These are phyloP conservation scores for Diplodus puntazzo DNA, from an alignment of 2,797 vertebrate genomes.

Conservation along the genomic window DNA sequence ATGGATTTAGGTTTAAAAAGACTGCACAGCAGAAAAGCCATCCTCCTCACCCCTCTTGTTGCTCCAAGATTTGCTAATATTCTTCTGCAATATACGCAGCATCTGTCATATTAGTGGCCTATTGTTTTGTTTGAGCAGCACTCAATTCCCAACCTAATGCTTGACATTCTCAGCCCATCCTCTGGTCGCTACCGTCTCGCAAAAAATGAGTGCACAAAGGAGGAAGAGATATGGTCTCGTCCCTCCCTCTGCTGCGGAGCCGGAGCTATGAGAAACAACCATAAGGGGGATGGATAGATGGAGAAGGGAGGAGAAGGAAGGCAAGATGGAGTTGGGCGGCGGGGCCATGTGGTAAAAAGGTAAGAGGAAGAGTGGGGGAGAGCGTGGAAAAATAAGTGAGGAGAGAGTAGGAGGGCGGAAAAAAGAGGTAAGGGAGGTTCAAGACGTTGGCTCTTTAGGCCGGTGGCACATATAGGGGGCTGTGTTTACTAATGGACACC, in stretches of 20 bases:
- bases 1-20: constrained; percentile 38
- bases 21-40: constrained; percentile 19
- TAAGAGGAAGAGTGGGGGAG: constrained; percentile 58
- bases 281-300: constrained; percentile 72
- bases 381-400: constrained; percentile 56
- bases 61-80: constrained; percentile 66
- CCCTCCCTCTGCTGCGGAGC: constrained; percentile 71
- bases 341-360: constrained; percentile 45
- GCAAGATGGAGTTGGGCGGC: constrained; percentile 35
- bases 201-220: constrained; percentile 52
- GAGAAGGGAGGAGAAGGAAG: constrained; percentile 42
- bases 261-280: constrained; percentile 74
- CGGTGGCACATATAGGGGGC: constrained; percentile 78
- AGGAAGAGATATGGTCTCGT: constrained; percentile 74
- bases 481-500: constrained; percentile 84
- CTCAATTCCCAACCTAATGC: constrained; percentile 68
- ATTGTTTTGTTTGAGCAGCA: constrained; percentile 63
- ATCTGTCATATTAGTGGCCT: constrained; percentile 71
- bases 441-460: constrained; percentile 77
- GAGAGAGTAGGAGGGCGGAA: constrained; percentile 41
- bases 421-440: constrained; percentile 52
- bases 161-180: constrained; percentile 76
- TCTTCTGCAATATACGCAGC: constrained; percentile 54
- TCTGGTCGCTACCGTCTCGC: constrained; percentile 53
- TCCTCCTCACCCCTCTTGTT: constrained; percentile 45